These are phyloP conservation scores for Polia nebulosa DNA, from an alignment of 2,888 invertebrate species.

Conservation along the genomic window DNA sequence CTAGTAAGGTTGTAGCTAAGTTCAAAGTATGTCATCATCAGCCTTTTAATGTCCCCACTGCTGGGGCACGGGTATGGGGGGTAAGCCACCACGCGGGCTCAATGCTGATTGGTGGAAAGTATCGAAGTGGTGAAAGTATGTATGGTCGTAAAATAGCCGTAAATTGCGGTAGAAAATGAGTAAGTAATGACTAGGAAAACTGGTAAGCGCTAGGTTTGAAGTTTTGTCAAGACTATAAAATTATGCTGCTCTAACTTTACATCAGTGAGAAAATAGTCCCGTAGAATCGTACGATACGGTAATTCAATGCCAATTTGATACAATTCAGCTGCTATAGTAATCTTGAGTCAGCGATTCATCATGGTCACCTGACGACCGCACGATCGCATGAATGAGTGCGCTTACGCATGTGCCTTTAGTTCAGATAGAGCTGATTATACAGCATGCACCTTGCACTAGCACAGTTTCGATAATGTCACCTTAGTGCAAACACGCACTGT, in stretches of 20 bases:
- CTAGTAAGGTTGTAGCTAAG: too few species aligned
- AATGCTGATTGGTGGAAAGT: too few species aligned
- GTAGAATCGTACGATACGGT: not conserved
- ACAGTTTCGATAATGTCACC: too few species aligned
- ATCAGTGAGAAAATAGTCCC: not conserved
- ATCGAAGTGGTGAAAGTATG: too few species aligned
- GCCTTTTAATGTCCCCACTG: too few species aligned
- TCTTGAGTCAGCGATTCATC: slow-evolving; percentile 17
- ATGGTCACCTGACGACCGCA: slow-evolving; percentile 2
- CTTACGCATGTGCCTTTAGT: slow-evolving; percentile 6
- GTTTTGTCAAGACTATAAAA: not conserved
- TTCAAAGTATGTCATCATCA: too few species aligned
- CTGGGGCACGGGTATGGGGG: too few species aligned
- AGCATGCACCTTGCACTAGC: not conserved
- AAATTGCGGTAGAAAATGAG: too few species aligned
- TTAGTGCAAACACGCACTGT: too few species aligned
- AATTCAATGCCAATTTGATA: slow-evolving; percentile 19
- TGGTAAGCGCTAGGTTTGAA: too few species aligned
- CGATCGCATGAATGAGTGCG: slow-evolving; percentile 21
- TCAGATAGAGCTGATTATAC: not conserved
- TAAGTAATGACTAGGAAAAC: not conserved
- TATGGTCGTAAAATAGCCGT: too few species aligned
- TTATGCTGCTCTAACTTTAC: not conserved
- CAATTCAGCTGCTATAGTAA: slow-evolving; percentile 11
- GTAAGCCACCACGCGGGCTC: too few species aligned